Conservation (phyloP, 1,140 invertebrate species). For the Drosophila pallidifrons region DNA sequence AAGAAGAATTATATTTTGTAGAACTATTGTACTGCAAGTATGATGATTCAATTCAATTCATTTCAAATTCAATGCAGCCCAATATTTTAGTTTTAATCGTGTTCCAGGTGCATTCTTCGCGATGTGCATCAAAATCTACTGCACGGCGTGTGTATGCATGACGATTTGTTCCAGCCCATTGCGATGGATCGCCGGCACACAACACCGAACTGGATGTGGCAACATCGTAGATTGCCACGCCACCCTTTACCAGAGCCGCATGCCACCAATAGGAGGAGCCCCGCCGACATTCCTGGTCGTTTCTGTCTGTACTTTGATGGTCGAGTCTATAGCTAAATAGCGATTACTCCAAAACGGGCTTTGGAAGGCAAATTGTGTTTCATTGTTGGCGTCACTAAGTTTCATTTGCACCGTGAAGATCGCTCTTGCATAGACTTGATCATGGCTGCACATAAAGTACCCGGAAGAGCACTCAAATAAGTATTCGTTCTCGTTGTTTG, state of each 20-base stretch:
- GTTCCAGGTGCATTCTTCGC: constrained; percentile 67
- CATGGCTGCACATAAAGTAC: constrained; percentile 68
- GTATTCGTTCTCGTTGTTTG: constrained; percentile 45
- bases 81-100: neutral
- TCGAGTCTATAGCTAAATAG: constrained; percentile 54
- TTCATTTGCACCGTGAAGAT: constrained; percentile 42
- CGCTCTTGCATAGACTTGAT: constrained; percentile 49
- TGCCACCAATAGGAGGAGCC: constrained; percentile 54
- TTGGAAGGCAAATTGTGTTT: constrained; percentile 49
- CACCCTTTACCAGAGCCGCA: constrained; percentile 18
- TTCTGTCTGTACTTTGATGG: constrained; percentile 15
- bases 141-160: constrained; percentile 62
- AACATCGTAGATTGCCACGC: constrained; percentile 55
- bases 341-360: constrained; percentile 66
- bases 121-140: neutral
- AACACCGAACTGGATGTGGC: constrained; percentile 36
- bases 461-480: constrained; percentile 59
- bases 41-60: too few species aligned
- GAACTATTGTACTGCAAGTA: too few species aligned
- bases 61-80: too few species aligned
- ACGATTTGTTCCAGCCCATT: constrained; percentile 53
- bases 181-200: constrained; percentile 61
- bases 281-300: constrained; percentile 59
- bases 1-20: too few species aligned
- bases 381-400: constrained; percentile 20